These are phyloP conservation scores for Centropristis striata DNA, from an alignment of 2,113 vertebrate genomes.

Conservation along the genomic window DNA sequence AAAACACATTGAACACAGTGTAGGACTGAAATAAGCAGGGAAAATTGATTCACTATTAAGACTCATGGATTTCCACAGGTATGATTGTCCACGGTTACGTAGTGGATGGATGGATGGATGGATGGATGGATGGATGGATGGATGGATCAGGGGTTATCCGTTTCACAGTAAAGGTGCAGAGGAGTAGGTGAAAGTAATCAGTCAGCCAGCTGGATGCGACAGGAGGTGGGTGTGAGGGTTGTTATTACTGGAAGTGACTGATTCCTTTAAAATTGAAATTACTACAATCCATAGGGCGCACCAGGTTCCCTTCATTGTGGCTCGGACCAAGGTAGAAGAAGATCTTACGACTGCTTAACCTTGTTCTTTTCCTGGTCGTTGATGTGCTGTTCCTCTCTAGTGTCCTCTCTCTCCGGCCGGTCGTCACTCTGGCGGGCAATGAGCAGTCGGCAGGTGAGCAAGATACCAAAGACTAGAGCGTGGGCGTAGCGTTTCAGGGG, in stretches of 20 bases:
- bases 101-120: conserved; percentile 42
- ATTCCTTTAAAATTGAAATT: conserved; percentile 65
- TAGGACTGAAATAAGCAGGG: conserved; percentile 61
- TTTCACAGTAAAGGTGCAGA: conserved; percentile 69
- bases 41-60: conserved; percentile 28
- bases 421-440: conserved; percentile 96
- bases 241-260: conserved; percentile 67
- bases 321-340: conserved; percentile 34
- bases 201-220: conserved; percentile 53
- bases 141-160: conserved; percentile 51
- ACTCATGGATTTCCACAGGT: conserved; percentile 65
- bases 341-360: conserved; percentile 93
- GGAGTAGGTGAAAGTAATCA: conserved; percentile 53
- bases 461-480: conserved; percentile 96
- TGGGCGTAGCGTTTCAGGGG: conserved; percentile 97
- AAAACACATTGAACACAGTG: conserved; percentile 55
- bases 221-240: conserved; percentile 34
- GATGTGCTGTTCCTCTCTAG: conserved; percentile 87
- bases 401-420: conserved; percentile 88
- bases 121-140: conserved; percentile 49
- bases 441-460: conserved; percentile 96
- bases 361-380: conserved; percentile 92
- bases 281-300: conserved; percentile 65
- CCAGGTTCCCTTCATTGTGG: conserved; percentile 48
- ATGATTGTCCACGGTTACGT: conserved; percentile 68